A percentile compares a stretch with the other conserved stretches of the same genome.
Evolutionary conservation across 2,888 invertebrate species (phyloP).

Genomic region (Hyalella azteca): DNA sequence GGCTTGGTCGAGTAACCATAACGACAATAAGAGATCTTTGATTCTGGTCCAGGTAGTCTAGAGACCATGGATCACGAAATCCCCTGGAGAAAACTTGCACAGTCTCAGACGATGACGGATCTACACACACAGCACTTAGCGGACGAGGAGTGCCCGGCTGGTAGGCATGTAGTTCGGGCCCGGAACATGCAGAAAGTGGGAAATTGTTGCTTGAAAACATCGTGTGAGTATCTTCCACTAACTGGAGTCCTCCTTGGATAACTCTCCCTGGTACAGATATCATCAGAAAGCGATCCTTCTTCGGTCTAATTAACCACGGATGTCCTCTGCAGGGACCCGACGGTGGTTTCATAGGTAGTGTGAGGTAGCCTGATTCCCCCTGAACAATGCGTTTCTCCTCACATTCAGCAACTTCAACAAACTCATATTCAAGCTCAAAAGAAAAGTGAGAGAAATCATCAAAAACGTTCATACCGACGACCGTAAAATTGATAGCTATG

Average conservation of each 20-base stretch:
- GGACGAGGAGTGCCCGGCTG: slow-evolving; percentile 55
- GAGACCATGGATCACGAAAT: slow-evolving; percentile 52
- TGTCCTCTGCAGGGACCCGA: slow-evolving; percentile 57
- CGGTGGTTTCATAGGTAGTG: slow-evolving; percentile 48
- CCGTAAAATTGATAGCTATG: slow-evolving; percentile 54
- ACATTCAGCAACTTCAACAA: slow-evolving; percentile 54
- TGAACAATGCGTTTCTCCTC: slow-evolving; percentile 50
- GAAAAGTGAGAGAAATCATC: slow-evolving; percentile 57
- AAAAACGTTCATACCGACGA: slow-evolving; percentile 55
- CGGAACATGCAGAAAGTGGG: slow-evolving; percentile 48
- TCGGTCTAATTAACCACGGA: slow-evolving; percentile 55
- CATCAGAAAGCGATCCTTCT: slow-evolving; percentile 44
- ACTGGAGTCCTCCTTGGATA: slow-evolving; percentile 51
- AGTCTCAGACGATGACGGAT: slow-evolving; percentile 50
- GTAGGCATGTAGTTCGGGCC: slow-evolving; percentile 54
- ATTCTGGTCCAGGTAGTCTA: slow-evolving; percentile 50
- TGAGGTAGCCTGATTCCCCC: slow-evolving; percentile 53
- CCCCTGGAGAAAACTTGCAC: slow-evolving; percentile 57
- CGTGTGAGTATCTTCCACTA: slow-evolving; percentile 44
- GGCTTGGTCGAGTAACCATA: slow-evolving; percentile 47
- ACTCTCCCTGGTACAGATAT: slow-evolving; percentile 55
- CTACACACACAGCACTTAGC: slow-evolving; percentile 54
- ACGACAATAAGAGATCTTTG: slow-evolving; percentile 54
- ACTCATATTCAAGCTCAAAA: slow-evolving; percentile 57
- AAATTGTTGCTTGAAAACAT: slow-evolving; percentile 46